Conservation (phyloP, 2,888 invertebrate genomes). For the Crepidodera aurea region DNA sequence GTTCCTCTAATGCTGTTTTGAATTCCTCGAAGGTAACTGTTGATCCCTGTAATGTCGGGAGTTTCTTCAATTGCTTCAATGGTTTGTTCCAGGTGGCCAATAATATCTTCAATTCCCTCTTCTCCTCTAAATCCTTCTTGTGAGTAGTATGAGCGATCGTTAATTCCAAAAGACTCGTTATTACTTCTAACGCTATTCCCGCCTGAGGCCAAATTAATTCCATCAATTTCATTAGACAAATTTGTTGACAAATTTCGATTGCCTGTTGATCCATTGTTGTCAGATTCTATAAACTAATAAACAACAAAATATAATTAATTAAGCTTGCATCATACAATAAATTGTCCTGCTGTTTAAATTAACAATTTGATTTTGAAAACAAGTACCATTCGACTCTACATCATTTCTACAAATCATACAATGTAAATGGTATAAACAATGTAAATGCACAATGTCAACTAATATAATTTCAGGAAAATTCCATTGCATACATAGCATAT, state of each 20-base stretch:
- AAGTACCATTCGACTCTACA: too few species aligned
- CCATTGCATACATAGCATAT: too few species aligned
- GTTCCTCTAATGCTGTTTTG: not conserved
- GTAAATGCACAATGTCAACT: too few species aligned
- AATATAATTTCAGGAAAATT: too few species aligned
- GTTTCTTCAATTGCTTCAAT: not conserved
- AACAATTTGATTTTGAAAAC: too few species aligned
- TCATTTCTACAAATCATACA: too few species aligned
- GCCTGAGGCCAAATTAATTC: not conserved
- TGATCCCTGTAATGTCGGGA: not conserved
- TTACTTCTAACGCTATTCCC: not conserved
- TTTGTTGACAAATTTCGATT: not conserved
- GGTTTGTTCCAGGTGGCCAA: not conserved
- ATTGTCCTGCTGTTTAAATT: too few species aligned
- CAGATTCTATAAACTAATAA: too few species aligned
- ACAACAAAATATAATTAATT: too few species aligned
- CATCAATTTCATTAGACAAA: not conserved
- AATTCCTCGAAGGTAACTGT: not conserved
- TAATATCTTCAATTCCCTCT: not conserved
- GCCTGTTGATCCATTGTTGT: too few species aligned
- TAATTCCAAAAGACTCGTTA: not conserved
- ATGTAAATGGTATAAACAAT: too few species aligned
- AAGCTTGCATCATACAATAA: too few species aligned
- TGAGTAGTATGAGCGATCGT: not conserved
- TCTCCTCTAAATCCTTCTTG: not conserved